Percentiles rank a stretch among this genome's conserved stretches.
These are phyloP conservation scores for Speoplatyrhinus poulsoni DNA, from an alignment of 2,113 vertebrate species.

Conservation along the genomic window DNA sequence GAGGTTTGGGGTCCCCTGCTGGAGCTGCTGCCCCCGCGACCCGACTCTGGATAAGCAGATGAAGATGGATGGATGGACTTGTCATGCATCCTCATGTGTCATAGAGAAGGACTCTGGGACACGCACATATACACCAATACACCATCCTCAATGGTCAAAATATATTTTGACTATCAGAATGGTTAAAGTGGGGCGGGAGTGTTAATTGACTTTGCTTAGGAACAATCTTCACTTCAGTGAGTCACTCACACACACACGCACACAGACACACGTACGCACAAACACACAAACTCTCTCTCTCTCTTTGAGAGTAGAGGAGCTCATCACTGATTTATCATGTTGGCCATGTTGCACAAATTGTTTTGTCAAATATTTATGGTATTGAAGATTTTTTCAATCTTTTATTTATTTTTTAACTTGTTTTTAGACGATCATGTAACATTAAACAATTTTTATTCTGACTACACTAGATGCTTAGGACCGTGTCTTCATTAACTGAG, in stretches of 20 bases:
- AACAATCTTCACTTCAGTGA: too few species aligned
- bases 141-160: too few species aligned
- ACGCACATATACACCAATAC: too few species aligned
- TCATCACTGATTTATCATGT: constrained; percentile 37
- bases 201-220: too few species aligned
- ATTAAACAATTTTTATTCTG: constrained; percentile 32
- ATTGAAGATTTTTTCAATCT: constrained; percentile 25
- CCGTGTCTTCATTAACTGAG: constrained; percentile 33
- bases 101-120: too few species aligned
- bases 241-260: constrained; percentile 7
- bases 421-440: constrained; percentile 59
- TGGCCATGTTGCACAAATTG: constrained; percentile 17
- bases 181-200: too few species aligned
- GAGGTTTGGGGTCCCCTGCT: too few species aligned
- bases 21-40: too few species aligned
- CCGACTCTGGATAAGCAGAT: too few species aligned
- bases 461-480: constrained; percentile 44
- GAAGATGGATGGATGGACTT: too few species aligned
- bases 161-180: too few species aligned
- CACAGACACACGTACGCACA: constrained; percentile 20
- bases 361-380: constrained; percentile 33
- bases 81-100: too few species aligned
- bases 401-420: constrained; percentile 45
- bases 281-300: background rate
- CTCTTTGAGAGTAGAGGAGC: constrained; percentile 4